Evolutionary conservation across 2,797 vertebrate species (phyloP), one percentile per base, ranked within the genome.

Genomic region (Chromobotia macracanthus): DNA sequence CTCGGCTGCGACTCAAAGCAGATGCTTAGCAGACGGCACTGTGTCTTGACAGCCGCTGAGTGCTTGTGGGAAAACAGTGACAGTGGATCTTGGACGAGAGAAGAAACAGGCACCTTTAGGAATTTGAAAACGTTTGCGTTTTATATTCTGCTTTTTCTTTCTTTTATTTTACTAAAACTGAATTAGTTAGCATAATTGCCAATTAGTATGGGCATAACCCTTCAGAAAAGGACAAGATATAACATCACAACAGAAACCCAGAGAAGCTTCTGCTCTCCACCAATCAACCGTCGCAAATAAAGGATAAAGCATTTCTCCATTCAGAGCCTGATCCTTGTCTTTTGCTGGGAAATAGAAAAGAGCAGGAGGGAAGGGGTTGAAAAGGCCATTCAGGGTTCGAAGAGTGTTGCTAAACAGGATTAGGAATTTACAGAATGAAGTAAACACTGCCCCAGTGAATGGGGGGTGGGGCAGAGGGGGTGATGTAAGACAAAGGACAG

Each of bases 361-460:
- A 35, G 66, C 51, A 10, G 48, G 31, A 71, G 78, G 79, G 82
- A 71, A 69, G 11, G 35, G 60, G 38, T 72, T 18, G 51, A 70
- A 84, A 79, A 85, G 88, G 72, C 87, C 87, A 90, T 93, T 93
- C 90, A 87, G 80, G 87, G 80, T 86, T 89, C 86, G 87, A 87
- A 91, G 89, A 91, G 91, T 91, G 90, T 91, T 91, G 89, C 92
- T 92, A 93, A 93, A 93, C 91, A 90, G 92, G 93, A 94, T 94
- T 94, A 94, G 89, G 87, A 87, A 86, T 86, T 81, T 90, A 79
- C 81, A 84, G 89, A 91, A 92, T 88, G 87, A 89, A 91, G 91
- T 92, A 93, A 94, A 93, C 90, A 92, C 89, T 85, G 85, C 87
- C 88, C 84, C 41, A 82, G 86, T 90, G 89, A 90, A 91, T 90